phyloP scores from a whole-genome alignment of 2,113 vertebrate species.

The Notarius lentiginosus region DNA sequence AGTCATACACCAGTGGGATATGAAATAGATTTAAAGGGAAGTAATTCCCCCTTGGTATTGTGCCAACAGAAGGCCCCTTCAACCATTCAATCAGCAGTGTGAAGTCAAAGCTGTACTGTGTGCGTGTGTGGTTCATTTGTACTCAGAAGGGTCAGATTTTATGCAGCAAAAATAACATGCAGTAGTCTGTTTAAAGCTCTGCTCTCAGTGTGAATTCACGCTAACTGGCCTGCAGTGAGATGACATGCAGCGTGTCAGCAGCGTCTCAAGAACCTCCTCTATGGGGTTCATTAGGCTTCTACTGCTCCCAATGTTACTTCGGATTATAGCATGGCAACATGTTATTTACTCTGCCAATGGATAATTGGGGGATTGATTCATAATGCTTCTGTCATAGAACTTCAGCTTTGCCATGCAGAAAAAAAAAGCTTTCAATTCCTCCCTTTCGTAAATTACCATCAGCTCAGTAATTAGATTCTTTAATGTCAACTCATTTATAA shows the following conservation, averaged over 20 bases:
- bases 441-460: conserved; percentile 18
- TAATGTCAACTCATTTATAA: conserved; percentile 38
- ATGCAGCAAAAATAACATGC: conserved; percentile 54
- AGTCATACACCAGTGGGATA: conserved; percentile 52
- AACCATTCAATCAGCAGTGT: conserved; percentile 45
- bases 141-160: conserved; percentile 52
- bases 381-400: conserved; percentile 26
- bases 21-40: conserved; percentile 53
- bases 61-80: conserved; percentile 46
- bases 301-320: conserved; percentile 48
- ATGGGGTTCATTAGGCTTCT: conserved; percentile 48
- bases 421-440: neutral
- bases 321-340: conserved; percentile 47
- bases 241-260: conserved; percentile 44
- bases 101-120: conserved; percentile 33
- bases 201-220: conserved; percentile 48
- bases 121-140: conserved; percentile 33
- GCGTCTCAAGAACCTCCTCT: conserved; percentile 26
- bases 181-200: conserved; percentile 49
- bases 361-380: conserved; percentile 46
- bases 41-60: conserved; percentile 48
- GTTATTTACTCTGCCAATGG: conserved; percentile 44
- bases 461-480: conserved; percentile 46
- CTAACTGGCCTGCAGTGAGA: conserved; percentile 52
- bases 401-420: neutral